phyloP scores from a whole-genome alignment of 2,888 invertebrate species.

The Leucophora obtusa region DNA sequence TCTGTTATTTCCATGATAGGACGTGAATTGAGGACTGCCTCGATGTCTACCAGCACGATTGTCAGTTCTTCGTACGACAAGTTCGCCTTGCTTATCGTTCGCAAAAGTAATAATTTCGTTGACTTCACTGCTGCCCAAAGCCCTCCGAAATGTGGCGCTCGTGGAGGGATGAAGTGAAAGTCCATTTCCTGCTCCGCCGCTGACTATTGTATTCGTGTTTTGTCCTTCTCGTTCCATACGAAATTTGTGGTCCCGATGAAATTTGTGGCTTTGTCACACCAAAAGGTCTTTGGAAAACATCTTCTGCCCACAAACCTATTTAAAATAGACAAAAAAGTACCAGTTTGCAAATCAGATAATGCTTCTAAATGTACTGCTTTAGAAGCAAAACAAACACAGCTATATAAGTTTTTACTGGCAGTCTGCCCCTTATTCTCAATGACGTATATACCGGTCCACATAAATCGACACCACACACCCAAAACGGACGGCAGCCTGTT shows the following conservation, averaged over 20 bases:
- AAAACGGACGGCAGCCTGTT: too few relatives aligned
- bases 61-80: too few relatives aligned
- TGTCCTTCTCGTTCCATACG: not conserved
- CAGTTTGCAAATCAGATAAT: slow-evolving; percentile 41
- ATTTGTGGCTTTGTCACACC: slow-evolving; percentile 42
- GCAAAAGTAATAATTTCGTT: slow-evolving; percentile 48
- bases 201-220: not conserved
- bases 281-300: slow-evolving; percentile 33
- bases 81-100: too few relatives aligned
- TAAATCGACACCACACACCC: too few relatives aligned
- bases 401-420: not conserved
- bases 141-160: too few relatives aligned
- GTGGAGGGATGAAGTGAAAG: too few relatives aligned
- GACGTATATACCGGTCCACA: too few relatives aligned
- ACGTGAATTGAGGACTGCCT: too few relatives aligned
- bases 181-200: not conserved
- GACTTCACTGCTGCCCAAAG: not conserved
- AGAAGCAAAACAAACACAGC: too few relatives aligned
- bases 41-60: too few relatives aligned
- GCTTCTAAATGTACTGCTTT: too few relatives aligned
- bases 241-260: slow-evolving; percentile 39
- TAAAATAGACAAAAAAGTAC: slow-evolving; percentile 42
- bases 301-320: slow-evolving; percentile 45
- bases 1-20: slow-evolving; percentile 43
- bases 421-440: too few relatives aligned